phyloP scores from a whole-genome alignment of 2,888 invertebrate species.

The Thalpophila matura region DNA sequence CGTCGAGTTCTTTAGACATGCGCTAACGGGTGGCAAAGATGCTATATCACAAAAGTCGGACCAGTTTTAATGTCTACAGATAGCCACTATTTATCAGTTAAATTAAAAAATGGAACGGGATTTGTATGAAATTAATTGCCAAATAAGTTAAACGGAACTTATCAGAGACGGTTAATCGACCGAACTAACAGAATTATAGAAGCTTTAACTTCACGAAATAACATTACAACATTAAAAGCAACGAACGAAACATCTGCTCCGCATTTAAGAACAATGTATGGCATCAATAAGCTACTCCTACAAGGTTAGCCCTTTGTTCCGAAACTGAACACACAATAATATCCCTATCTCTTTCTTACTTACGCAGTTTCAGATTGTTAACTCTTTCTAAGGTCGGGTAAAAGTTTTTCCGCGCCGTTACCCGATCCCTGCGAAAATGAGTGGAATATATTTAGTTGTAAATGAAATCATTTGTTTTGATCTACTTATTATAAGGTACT shows the following conservation, averaged over 20 bases:
- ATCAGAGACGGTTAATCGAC: no score
- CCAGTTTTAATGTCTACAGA: no score
- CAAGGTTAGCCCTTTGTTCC: slow-evolving; percentile 68
- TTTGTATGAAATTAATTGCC: no score
- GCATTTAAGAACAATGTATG: slow-evolving; percentile 77
- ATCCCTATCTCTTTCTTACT: slow-evolving; percentile 59
- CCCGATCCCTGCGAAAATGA: slow-evolving; percentile 76
- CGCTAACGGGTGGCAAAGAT: no score
- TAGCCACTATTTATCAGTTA: not conserved
- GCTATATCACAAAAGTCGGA: no score
- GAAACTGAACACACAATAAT: slow-evolving; percentile 60
- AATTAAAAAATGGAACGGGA: no score
- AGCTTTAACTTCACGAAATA: slow-evolving; percentile 47
- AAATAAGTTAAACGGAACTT: no score
- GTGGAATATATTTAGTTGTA: slow-evolving; percentile 81
- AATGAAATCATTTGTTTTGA: slow-evolving; percentile 85
- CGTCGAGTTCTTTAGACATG: no score
- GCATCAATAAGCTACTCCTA: slow-evolving; percentile 76
- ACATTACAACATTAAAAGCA: slow-evolving; percentile 61
- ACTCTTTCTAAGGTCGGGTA: slow-evolving; percentile 65
- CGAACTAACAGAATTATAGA: slow-evolving; percentile 31
- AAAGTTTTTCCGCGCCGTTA: slow-evolving; percentile 80
- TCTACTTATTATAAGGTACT: slow-evolving; percentile 69
- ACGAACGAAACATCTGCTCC: slow-evolving; percentile 72
- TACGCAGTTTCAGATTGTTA: slow-evolving; percentile 8